Conservation (phyloP, 2,113 vertebrate species). For the Coreoperca whiteheadi region DNA sequence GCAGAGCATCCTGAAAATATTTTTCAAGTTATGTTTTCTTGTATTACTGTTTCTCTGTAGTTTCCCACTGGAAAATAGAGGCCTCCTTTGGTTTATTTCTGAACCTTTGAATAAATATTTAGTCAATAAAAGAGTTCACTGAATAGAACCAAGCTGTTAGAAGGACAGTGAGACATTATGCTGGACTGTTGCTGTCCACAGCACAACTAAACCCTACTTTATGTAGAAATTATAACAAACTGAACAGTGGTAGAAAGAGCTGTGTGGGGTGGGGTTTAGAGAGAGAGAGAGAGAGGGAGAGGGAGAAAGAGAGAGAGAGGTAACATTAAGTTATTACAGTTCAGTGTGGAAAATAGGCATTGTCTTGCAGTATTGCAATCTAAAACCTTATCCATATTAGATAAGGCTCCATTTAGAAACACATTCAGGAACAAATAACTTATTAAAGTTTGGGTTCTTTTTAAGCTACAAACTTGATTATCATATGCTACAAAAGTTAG, state of each 20-base stretch:
- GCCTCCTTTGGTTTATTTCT: constrained; percentile 23
- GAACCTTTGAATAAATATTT: constrained; percentile 47
- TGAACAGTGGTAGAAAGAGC: background rate
- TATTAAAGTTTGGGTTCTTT: constrained; percentile 35
- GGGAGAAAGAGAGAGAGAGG: no score
- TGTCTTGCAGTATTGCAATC: constrained; percentile 27
- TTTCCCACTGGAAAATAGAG: constrained; percentile 1
- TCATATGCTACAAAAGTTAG: constrained; percentile 25
- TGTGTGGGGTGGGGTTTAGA: background rate
- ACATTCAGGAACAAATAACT: constrained; percentile 20
- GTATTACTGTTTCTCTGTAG: constrained; percentile 13
- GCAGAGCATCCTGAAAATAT: constrained; percentile 26
- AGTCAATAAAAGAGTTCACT: constrained; percentile 22
- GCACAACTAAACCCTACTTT: constrained; percentile 12
- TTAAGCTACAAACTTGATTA: constrained; percentile 37
- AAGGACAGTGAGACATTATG: constrained; percentile 24
- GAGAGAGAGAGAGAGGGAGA: background rate
- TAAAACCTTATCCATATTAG: constrained; percentile 47
- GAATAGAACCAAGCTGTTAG: constrained; percentile 7
- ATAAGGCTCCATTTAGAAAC: constrained; percentile 33
- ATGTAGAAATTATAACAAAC: constrained; percentile 20
- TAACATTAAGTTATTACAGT: constrained; percentile 18
- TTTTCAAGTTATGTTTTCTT: constrained; percentile 21
- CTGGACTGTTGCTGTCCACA: constrained; percentile 15
- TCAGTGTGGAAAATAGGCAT: constrained; percentile 3